Evolutionary conservation across 2,797 vertebrate genomes (phyloP).

Genomic region (Coreius guichenoti): DNA sequence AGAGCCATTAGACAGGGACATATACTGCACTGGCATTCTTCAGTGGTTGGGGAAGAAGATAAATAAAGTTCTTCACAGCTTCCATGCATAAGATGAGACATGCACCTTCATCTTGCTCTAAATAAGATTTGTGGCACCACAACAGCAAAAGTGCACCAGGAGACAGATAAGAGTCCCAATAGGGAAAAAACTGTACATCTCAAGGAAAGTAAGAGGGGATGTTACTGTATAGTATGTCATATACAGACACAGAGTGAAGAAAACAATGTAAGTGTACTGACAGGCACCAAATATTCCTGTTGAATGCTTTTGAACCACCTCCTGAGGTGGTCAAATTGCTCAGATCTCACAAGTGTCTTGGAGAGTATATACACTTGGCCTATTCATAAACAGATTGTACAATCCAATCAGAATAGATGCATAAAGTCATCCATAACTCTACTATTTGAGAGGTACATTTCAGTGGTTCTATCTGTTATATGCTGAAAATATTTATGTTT

Average conservation of each 20-base stretch:
- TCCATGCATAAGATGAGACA: constrained; percentile 61
- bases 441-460: neutral
- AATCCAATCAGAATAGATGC: neutral
- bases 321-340: neutral
- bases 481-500: neutral
- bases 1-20: constrained; percentile 69
- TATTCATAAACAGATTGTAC: neutral
- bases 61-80: constrained; percentile 63
- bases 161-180: neutral
- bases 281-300: neutral
- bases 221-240: neutral
- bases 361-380: neutral
- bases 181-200: neutral
- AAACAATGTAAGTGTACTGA: neutral
- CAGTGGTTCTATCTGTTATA: neutral
- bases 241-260: constrained; percentile 2
- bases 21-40: constrained; percentile 35
- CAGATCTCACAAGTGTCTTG: neutral
- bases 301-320: neutral
- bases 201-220: neutral
- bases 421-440: neutral
- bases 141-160: constrained; percentile 18
- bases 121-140: constrained; percentile 57
- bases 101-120: constrained; percentile 59
- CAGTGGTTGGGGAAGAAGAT: constrained; percentile 60